phyloP scores from a whole-genome alignment of 1,140 invertebrate genomes.

The Lepidurus apus region DNA sequence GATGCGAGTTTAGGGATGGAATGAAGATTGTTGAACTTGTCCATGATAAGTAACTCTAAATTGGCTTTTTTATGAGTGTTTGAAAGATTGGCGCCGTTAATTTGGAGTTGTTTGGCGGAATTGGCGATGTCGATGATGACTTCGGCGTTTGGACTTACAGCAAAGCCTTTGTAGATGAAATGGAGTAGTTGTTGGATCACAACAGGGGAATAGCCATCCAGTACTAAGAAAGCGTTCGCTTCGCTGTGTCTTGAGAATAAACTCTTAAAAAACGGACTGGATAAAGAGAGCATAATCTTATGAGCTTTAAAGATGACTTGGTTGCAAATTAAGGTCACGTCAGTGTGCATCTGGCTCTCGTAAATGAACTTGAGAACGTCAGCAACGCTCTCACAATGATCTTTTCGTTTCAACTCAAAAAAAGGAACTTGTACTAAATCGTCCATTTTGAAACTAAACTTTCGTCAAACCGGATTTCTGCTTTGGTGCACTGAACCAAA shows the following conservation, averaged over 20 bases:
- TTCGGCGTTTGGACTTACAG: background rate
- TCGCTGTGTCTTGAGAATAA: background rate
- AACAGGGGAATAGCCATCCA: background rate
- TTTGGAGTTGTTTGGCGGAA: background rate
- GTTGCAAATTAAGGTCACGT: background rate
- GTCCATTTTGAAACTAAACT: background rate
- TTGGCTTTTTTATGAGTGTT: background rate
- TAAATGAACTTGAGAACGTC: background rate
- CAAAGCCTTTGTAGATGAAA: background rate
- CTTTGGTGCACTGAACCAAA: too few relatives aligned
- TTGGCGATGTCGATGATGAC: background rate
- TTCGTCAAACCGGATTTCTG: background rate
- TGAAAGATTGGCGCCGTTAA: background rate
- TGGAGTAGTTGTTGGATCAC: background rate
- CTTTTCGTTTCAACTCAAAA: background rate
- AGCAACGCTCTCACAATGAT: background rate
- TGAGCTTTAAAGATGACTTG: background rate
- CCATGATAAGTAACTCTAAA: background rate
- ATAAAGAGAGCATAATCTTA: background rate
- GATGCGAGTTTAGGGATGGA: background rate
- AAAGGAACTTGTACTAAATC: background rate
- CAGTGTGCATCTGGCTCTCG: background rate
- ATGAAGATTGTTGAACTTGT: background rate
- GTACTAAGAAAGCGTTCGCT: background rate
- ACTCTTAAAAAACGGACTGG: background rate